Conservation (phyloP, 1,140 invertebrate genomes). For the Penaeus vannamei region DNA sequence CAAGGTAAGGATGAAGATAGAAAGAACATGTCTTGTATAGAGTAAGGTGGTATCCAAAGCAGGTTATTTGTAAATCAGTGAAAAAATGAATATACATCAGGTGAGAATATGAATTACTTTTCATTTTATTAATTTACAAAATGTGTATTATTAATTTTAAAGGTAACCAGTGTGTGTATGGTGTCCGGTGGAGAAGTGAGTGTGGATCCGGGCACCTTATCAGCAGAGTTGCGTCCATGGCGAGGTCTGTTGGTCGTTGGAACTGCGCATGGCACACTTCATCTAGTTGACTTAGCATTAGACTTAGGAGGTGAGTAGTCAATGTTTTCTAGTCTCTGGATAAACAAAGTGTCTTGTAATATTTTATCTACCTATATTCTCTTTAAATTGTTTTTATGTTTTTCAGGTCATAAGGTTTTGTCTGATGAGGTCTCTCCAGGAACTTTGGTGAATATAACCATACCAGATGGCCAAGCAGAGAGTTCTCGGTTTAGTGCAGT, state of each 20-base stretch:
- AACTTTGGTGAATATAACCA: conserved; percentile 13
- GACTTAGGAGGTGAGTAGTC: conserved; percentile 44
- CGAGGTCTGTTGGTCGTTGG: conserved; percentile 54
- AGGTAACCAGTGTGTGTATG: conserved; percentile 55
- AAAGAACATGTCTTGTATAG: not conserved
- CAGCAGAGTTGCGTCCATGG: conserved; percentile 46
- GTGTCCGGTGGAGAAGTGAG: conserved; percentile 46
- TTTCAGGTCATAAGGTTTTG: conserved; percentile 53
- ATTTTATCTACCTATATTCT: not conserved
- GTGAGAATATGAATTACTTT: no score
- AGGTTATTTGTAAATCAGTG: no score
- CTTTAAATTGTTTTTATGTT: not conserved
- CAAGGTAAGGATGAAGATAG: conserved; percentile 34
- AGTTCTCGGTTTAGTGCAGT: conserved; percentile 32
- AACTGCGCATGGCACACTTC: conserved; percentile 47
- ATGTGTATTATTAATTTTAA: not conserved
- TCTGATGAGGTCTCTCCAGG: conserved; percentile 56
- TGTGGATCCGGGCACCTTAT: conserved; percentile 47
- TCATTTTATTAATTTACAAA: not conserved
- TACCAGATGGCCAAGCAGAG: conserved; percentile 47
- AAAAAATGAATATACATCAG: no score
- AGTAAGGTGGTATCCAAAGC: no score
- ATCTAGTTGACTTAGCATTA: conserved; percentile 53
- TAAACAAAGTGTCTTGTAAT: no score
- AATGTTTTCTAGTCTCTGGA: not conserved